Conservation (phyloP, 2,113 vertebrate species). For the Nanger granti region DNA sequence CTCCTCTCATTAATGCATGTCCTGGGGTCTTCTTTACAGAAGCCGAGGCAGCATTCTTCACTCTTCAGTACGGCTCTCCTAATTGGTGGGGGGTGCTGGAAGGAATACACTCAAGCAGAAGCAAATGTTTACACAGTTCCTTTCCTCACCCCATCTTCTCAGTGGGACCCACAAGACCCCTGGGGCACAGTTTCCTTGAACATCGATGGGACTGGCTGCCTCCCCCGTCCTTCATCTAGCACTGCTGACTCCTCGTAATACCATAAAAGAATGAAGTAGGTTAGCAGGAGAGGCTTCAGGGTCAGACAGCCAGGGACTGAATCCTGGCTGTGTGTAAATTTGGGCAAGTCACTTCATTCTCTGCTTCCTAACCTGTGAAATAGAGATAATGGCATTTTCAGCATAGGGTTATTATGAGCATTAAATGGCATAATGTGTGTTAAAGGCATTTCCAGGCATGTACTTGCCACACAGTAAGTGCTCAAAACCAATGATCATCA, state of each 20-base stretch:
- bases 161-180: neutral
- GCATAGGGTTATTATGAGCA: neutral
- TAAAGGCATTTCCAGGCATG: neutral
- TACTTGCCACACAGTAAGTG: neutral
- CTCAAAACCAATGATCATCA: neutral
- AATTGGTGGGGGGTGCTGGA: constrained; percentile 37
- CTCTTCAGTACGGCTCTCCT: constrained; percentile 32
- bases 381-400: neutral
- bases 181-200: neutral
- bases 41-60: constrained; percentile 49
- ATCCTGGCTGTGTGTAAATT: neutral
- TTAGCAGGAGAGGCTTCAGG: neutral
- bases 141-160: constrained; percentile 2
- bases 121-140: constrained; percentile 45
- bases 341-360: neutral
- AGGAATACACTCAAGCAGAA: constrained; percentile 32
- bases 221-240: neutral
- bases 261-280: neutral
- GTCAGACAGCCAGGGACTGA: neutral
- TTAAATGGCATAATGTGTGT: neutral
- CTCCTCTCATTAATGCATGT: constrained; percentile 55
- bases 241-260: neutral
- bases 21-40: constrained; percentile 59
- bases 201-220: neutral
- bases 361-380: neutral